Evolutionary conservation across 2,113 vertebrate species (phyloP).

Genomic region (Tragelaphus buxtoni): DNA sequence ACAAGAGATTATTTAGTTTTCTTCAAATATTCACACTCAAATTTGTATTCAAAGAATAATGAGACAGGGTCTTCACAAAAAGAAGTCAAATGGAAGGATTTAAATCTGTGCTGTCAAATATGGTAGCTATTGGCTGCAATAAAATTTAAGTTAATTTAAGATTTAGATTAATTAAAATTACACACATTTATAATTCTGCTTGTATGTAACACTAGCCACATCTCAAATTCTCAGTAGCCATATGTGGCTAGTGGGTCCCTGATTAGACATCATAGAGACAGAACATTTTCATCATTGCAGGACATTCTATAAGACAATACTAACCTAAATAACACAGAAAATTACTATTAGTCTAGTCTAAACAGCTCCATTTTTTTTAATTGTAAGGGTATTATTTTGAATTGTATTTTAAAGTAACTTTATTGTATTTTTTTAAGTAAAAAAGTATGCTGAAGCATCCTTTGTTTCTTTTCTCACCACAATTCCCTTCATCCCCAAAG

Average conservation of each 20-base stretch:
- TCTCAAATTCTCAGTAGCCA: neutral
- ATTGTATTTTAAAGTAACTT: neutral
- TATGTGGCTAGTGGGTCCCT: neutral
- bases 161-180: neutral
- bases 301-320: neutral
- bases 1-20: slow-evolving; percentile 30
- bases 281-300: neutral
- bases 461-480: neutral
- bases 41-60: neutral
- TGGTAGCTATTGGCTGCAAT: neutral
- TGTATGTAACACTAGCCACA: neutral
- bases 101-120: neutral
- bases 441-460: neutral
- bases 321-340: neutral
- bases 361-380: neutral
- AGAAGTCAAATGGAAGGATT: neutral
- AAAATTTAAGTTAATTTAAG: neutral
- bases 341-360: neutral
- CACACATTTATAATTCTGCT: neutral
- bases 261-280: neutral
- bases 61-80: neutral
- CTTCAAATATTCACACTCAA: slow-evolving; percentile 24
- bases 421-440: neutral
- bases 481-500: neutral
- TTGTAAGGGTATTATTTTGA: neutral